Evolutionary conservation across 2,113 vertebrate genomes (phyloP).

Genomic region (Merops nubicus): DNA sequence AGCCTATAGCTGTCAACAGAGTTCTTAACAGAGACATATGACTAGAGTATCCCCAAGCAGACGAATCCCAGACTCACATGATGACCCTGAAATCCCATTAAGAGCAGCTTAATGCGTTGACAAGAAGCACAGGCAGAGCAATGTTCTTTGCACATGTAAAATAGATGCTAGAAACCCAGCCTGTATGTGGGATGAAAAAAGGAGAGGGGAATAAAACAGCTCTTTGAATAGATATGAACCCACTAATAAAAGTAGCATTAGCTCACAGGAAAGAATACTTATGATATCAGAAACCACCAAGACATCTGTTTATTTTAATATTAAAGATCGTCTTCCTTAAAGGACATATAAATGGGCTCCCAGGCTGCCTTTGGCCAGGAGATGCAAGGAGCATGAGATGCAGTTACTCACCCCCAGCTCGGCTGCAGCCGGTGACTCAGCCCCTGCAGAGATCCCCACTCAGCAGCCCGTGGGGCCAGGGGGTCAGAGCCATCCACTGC

Average conservation of each 20-base stretch:
- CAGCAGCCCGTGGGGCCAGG: fast-evolving
- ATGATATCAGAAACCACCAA: conserved; percentile 59
- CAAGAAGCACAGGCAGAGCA: not conserved
- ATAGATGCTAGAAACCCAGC: not conserved
- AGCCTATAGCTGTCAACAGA: not conserved
- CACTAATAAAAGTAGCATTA: not conserved
- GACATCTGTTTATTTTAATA: conserved; percentile 44
- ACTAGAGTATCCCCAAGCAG: not conserved
- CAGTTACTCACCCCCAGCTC: not conserved
- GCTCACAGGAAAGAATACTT: conserved; percentile 20
- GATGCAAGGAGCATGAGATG: not conserved
- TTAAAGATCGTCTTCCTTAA: conserved; percentile 1
- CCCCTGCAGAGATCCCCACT: not conserved
- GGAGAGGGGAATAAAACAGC: not conserved
- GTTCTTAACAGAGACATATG: not conserved
- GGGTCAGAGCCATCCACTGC: not conserved
- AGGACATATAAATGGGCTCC: not conserved
- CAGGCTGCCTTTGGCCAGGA: not conserved
- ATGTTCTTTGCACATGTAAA: not conserved
- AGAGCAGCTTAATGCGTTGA: not conserved
- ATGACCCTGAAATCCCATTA: not conserved
- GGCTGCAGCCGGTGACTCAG: not conserved
- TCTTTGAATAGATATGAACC: not conserved
- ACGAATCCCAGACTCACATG: not conserved
- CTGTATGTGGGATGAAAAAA: not conserved